Evolutionary conservation across 2,113 vertebrate species (phyloP).

Genomic region (Coturnix japonica): DNA sequence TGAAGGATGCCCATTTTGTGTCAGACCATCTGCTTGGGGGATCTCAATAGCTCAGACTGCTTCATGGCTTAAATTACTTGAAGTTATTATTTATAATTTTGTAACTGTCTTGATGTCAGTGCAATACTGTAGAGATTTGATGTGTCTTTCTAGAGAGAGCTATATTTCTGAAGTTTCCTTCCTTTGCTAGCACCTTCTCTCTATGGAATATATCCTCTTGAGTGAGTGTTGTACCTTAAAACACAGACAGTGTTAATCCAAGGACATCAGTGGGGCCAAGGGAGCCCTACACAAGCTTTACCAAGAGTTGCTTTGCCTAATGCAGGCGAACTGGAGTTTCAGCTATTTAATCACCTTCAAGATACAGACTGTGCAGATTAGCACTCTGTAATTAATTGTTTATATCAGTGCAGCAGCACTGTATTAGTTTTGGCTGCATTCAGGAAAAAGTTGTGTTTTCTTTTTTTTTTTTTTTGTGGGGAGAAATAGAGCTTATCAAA

Average conservation of each 20-base stretch:
- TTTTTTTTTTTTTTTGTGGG: not conserved
- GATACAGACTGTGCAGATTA: not conserved
- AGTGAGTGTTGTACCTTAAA: not conserved
- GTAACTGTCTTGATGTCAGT: constrained; percentile 23
- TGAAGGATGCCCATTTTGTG: not conserved
- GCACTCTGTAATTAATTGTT: not conserved
- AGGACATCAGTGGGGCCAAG: not conserved
- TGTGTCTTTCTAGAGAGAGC: not conserved
- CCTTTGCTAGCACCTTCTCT: not conserved
- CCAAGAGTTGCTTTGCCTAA: not conserved
- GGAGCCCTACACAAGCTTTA: not conserved
- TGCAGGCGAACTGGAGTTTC: not conserved
- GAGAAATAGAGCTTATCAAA: fast-evolving
- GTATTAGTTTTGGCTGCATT: not conserved
- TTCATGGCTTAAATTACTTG: constrained; percentile 28
- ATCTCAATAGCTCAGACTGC: constrained; percentile 42
- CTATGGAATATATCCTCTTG: not conserved
- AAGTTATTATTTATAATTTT: constrained; percentile 46
- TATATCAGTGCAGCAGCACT: not conserved
- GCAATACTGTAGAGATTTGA: not conserved
- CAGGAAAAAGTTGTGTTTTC: not conserved
- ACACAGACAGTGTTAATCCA: not conserved
- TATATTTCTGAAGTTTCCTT: not conserved
- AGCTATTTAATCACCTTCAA: not conserved
- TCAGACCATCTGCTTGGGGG: constrained; percentile 48